Evolutionary conservation across 2,888 invertebrate genomes (phyloP).

Genomic region (Oligia fasciuncula): DNA sequence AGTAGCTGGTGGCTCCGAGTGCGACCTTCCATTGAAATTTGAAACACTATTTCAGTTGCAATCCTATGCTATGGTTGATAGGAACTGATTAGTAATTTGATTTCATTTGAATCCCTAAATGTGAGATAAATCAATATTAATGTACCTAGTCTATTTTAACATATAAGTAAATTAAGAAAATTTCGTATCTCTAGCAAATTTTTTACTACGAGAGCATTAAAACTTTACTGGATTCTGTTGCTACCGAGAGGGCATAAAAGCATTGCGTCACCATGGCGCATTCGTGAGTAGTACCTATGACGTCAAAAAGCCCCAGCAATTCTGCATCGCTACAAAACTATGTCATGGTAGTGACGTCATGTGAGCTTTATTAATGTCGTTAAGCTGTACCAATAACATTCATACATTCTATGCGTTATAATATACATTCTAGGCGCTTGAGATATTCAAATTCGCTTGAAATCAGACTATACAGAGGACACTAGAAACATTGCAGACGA

Average conservation of each 20-base stretch:
- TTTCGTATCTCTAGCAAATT: not conserved
- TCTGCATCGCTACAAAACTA: conserved; percentile 26
- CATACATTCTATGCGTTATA: not conserved
- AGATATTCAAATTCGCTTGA: conserved; percentile 7
- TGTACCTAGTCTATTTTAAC: not conserved
- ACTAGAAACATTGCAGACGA: not conserved
- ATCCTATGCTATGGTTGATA: not conserved
- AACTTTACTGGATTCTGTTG: not conserved
- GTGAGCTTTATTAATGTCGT: conserved; percentile 5
- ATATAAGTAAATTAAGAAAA: not conserved
- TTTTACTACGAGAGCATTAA: not conserved
- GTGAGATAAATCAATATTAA: not conserved
- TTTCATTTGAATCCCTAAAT: not conserved
- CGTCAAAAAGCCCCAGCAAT: conserved; percentile 22
- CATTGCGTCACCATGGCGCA: conserved; percentile 28
- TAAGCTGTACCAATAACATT: conserved; percentile 34
- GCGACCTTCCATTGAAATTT: not conserved
- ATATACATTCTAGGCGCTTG: conserved; percentile 20
- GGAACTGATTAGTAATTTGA: not conserved
- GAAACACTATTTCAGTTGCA: conserved; percentile 2
- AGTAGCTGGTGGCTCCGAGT: not conserved
- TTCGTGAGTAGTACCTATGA: conserved; percentile 18
- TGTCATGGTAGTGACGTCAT: conserved; percentile 42
- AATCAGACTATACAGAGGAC: not conserved
- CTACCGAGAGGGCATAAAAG: conserved; percentile 9